Base-by-base conservation (phyloP, 1,140 invertebrate species). In the Neomicropteryx cornuta region DNA sequence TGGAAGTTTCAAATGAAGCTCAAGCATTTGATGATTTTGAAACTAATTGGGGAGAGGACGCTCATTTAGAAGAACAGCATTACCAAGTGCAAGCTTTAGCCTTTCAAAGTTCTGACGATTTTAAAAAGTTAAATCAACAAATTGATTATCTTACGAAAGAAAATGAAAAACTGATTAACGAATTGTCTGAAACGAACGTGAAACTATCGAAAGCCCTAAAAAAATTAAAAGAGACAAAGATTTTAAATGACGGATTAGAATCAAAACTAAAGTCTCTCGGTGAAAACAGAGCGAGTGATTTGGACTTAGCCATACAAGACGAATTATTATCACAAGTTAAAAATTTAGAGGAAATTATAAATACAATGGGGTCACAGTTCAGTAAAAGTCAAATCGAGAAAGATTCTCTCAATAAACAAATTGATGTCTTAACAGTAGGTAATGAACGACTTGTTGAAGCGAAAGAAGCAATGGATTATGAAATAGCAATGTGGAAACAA, bases 391-490 rank as follows among this genome's bases (percentile, higher is more conserved):
- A 70, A 36, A 44, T 51, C 0, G 83, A 87, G 41, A 83, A 78
- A 49, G 76, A 79, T 39, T 64, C 66, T 44, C 49, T 85, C 4
- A 43, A 68, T 13, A 84, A 87, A 48, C 72, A 74, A 55, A 71
- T 87, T 35, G 84, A 87, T 43, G 71, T 83, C 4, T 56, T 91
- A 6, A 75, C 76, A 3, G 68, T 75, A 14, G 81, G 82, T n/a
- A 87, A 88, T 53, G 82, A 87, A 23, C 71, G 75, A 33, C 72
- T 86, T 45, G 56, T 77, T 3, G 82, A 87, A 50, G 75, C 81
- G 57, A 87, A 87, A 60, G 83, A 88, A 54, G 77, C 78, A 41
- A 76, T 85, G 58, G 83, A 87, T 44, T 68, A 66, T 48, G 77
- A 81, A 55, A 68, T 79, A 42, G 71, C 81, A 44, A 68, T 81